A percentile compares a stretch with the other conserved stretches of the same genome.
phyloP scores from a whole-genome alignment of 2,888 invertebrate species.

The Pristionchus japonicus region DNA sequence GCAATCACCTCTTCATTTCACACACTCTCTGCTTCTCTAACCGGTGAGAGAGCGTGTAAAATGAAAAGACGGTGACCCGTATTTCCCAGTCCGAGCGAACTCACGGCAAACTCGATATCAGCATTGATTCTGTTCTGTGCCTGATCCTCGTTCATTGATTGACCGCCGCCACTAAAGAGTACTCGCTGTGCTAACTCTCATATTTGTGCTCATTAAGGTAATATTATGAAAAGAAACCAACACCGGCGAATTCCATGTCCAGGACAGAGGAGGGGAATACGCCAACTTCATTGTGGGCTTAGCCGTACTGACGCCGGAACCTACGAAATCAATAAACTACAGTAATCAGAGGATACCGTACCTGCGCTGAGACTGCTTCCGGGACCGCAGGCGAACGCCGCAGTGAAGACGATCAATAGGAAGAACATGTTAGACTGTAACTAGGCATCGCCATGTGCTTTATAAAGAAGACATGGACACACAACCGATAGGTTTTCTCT shows the following conservation, averaged over 20 bases:
- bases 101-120: neutral
- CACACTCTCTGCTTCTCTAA: no score
- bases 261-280: neutral
- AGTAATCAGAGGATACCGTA: neutral
- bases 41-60: no score
- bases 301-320: neutral
- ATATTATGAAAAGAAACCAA: no score
- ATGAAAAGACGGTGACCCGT: no score
- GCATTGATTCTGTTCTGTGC: slow-evolving; percentile 21
- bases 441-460: neutral
- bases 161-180: neutral
- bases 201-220: no score
- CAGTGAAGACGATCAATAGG: neutral
- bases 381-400: neutral
- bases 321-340: neutral
- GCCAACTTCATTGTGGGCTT: slow-evolving; percentile 13
- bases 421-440: neutral
- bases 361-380: neutral
- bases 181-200: neutral
- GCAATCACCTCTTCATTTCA: no score
- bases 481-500: neutral
- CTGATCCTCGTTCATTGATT: neutral
- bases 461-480: neutral
- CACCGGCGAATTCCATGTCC: neutral
- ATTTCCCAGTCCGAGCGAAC: no score